These are phyloP conservation scores for Larimichthys polyactis DNA, from an alignment of 2,113 vertebrate species.

Conservation along the genomic window DNA sequence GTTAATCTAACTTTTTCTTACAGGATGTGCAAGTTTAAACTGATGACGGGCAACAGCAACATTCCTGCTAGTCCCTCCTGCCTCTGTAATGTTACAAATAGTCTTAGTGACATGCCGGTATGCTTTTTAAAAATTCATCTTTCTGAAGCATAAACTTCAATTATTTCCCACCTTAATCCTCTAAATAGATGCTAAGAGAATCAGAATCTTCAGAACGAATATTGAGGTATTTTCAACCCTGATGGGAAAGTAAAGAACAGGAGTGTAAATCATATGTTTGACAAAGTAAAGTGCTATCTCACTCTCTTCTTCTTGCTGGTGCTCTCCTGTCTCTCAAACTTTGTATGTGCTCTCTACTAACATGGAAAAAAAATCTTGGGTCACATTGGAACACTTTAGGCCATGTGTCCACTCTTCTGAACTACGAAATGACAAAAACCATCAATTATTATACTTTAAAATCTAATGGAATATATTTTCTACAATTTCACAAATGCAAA, in stretches of 20 bases:
- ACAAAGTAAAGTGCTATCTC: background rate
- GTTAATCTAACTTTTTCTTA: background rate
- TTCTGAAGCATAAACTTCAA: too few relatives aligned
- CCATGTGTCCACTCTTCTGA: background rate
- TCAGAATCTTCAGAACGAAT: too few relatives aligned
- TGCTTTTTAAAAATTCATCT: too few relatives aligned
- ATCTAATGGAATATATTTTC: background rate
- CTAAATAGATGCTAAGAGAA: too few relatives aligned
- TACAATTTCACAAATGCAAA: background rate
- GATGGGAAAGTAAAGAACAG: background rate
- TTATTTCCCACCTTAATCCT: too few relatives aligned
- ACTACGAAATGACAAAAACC: background rate
- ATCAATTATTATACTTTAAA: background rate
- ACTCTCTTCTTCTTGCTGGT: background rate
- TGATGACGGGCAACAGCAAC: background rate
- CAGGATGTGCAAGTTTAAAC: background rate
- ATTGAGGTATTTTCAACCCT: background rate
- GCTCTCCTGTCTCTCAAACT: background rate
- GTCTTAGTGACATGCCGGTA: too few relatives aligned
- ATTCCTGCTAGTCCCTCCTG: background rate
- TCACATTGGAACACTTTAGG: background rate
- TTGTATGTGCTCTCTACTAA: background rate
- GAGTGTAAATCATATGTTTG: background rate
- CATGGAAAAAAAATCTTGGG: background rate
- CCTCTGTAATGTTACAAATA: background rate